A percentile compares a stretch with the other conserved stretches of the same genome.
Evolutionary conservation across 2,113 vertebrate species (phyloP).

Genomic region (Probosciger aterrimus): DNA sequence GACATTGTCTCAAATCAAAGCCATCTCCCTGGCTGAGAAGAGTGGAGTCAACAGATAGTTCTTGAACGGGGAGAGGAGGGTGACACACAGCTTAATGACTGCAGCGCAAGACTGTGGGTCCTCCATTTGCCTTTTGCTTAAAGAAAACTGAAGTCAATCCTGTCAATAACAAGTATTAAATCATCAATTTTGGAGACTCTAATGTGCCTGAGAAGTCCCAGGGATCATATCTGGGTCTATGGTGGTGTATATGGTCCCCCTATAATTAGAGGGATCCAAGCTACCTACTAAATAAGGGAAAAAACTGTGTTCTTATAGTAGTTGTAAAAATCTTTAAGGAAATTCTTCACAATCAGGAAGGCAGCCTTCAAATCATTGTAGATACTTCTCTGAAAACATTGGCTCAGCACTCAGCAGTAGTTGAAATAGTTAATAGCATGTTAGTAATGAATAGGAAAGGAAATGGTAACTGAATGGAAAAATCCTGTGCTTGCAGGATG

Average conservation of each 20-base stretch:
- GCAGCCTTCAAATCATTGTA: not conserved
- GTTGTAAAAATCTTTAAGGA: not conserved
- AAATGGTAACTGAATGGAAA: slow-evolving; percentile 4
- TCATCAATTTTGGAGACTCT: not conserved
- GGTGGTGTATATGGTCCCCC: fast-evolving
- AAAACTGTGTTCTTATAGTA: not conserved
- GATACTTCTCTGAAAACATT: not conserved
- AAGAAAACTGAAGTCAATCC: not conserved
- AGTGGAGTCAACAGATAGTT: not conserved
- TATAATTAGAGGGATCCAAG: not conserved
- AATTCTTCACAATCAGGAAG: not conserved
- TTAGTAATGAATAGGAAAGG: not conserved
- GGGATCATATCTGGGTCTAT: not conserved
- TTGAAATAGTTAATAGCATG: slow-evolving; percentile 4
- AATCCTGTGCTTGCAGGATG: not conserved
- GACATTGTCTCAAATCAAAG: not conserved
- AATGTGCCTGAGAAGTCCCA: not conserved
- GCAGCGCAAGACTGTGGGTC: not conserved
- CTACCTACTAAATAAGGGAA: not conserved
- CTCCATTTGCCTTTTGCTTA: not conserved
- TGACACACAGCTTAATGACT: not conserved
- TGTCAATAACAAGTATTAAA: not conserved
- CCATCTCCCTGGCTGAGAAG: not conserved
- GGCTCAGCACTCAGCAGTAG: not conserved
- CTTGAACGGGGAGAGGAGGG: not conserved